Percentiles rank a stretch among this genome's conserved stretches.
Evolutionary conservation across 2,113 vertebrate species (phyloP).

Genomic region (Sinosuthora webbiana): DNA sequence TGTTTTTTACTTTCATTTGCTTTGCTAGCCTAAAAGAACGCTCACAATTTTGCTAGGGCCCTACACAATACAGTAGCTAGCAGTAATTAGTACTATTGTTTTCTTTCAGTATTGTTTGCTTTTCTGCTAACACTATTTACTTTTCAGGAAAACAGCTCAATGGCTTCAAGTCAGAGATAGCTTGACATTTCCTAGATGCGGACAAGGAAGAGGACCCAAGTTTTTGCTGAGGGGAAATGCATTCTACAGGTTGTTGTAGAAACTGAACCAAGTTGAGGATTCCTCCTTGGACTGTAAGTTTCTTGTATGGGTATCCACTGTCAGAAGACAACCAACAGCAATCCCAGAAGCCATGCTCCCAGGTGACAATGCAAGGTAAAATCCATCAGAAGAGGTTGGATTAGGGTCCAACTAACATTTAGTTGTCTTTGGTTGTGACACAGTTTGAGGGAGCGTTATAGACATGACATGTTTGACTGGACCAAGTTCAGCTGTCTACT

Average conservation of each 20-base stretch:
- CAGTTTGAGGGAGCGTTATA: not conserved
- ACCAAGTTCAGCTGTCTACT: not conserved
- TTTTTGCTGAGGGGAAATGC: not conserved
- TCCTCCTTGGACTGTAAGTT: not conserved
- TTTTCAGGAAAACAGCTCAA: not conserved
- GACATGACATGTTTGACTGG: not conserved
- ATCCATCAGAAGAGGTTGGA: not conserved
- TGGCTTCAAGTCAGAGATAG: not conserved
- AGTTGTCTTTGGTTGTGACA: not conserved
- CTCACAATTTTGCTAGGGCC: not conserved
- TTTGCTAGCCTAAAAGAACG: not conserved
- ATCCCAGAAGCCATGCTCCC: not conserved
- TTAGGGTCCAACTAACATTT: not conserved
- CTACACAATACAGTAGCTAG: not conserved
- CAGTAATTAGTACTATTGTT: not conserved
- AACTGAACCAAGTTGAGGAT: not conserved
- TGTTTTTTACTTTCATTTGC: not conserved
- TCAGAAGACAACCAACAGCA: not conserved
- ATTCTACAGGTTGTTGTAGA: not conserved
- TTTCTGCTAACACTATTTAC: not conserved
- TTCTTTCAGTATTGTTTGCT: not conserved
- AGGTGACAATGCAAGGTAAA: not conserved
- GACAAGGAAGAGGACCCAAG: not conserved
- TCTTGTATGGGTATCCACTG: not conserved
- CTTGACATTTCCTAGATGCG: not conserved